Percentiles rank a stretch among this genome's conserved stretches.
Evolutionary conservation across 1,140 invertebrate species (phyloP).

Genomic region (Colletes gigas): DNA sequence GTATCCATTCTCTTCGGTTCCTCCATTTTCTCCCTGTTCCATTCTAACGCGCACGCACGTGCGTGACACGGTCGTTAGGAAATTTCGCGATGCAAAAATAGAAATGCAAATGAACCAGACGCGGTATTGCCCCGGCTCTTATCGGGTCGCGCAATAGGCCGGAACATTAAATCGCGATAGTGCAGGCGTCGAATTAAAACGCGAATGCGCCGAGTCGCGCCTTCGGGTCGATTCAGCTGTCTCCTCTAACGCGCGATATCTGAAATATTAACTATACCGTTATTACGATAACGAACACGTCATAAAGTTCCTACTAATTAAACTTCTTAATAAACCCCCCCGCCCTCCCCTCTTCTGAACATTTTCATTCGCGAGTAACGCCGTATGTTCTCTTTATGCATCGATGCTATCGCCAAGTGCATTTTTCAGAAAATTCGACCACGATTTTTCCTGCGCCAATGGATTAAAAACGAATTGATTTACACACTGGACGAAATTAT

Average conservation of each 20-base stretch:
- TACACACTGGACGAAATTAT: too few relatives aligned
- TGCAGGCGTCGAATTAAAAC: conserved; percentile 15
- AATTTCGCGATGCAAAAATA: conserved; percentile 23
- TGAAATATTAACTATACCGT: background rate
- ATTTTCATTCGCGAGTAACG: background rate
- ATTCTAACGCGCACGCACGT: conserved; percentile 33
- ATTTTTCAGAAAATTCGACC: too few relatives aligned
- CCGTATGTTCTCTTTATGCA: too few relatives aligned
- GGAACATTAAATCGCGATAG: conserved; percentile 33
- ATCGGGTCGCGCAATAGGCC: conserved; percentile 35
- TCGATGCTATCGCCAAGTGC: too few relatives aligned
- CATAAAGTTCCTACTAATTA: background rate
- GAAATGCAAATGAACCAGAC: conserved; percentile 35
- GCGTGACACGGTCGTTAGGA: conserved; percentile 26
- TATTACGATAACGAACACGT: background rate
- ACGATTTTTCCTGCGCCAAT: too few relatives aligned
- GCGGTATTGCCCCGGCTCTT: background rate
- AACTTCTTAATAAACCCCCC: background rate
- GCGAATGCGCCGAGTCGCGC: background rate
- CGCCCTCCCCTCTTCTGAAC: background rate
- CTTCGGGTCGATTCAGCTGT: background rate
- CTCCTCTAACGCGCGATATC: background rate
- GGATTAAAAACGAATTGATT: too few relatives aligned
- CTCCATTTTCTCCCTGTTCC: conserved; percentile 58
- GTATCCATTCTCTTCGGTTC: conserved; percentile 59